A percentile compares a stretch with the other conserved stretches of the same genome.
Conservation (phyloP, 1,140 invertebrate genomes). For the Drosophila virilis region DNA sequence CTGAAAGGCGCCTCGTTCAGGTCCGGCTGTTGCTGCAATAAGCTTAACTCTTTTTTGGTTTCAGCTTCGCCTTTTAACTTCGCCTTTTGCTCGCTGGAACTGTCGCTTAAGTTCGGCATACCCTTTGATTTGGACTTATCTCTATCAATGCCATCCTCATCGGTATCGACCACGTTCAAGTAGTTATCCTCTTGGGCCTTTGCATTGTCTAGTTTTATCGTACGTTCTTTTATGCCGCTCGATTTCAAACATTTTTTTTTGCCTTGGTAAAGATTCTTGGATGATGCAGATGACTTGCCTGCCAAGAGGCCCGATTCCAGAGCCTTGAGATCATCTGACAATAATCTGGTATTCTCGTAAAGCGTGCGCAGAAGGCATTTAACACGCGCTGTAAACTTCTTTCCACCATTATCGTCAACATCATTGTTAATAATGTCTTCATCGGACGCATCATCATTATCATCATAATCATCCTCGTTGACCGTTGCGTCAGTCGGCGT, state of each 20-base stretch:
- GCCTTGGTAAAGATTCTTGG: background rate
- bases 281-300: too few species aligned
- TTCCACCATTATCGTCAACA: background rate
- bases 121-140: background rate
- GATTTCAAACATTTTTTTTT: background rate
- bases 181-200: background rate
- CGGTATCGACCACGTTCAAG: background rate
- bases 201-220: background rate
- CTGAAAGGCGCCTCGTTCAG: background rate
- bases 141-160: background rate
- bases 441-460: background rate
- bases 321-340: background rate
- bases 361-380: constrained; percentile 3
- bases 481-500: too few species aligned
- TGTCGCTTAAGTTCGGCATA: background rate
- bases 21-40: background rate
- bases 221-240: background rate
- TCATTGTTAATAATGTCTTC: background rate
- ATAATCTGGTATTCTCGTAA: background rate
- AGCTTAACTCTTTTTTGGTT: background rate
- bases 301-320: background rate
- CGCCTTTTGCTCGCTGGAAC: background rate
- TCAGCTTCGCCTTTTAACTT: background rate
- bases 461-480: constrained; percentile 11
- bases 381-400: background rate